These are phyloP conservation scores for Passerina amoena DNA, from an alignment of 2,113 vertebrate species.

Conservation along the genomic window DNA sequence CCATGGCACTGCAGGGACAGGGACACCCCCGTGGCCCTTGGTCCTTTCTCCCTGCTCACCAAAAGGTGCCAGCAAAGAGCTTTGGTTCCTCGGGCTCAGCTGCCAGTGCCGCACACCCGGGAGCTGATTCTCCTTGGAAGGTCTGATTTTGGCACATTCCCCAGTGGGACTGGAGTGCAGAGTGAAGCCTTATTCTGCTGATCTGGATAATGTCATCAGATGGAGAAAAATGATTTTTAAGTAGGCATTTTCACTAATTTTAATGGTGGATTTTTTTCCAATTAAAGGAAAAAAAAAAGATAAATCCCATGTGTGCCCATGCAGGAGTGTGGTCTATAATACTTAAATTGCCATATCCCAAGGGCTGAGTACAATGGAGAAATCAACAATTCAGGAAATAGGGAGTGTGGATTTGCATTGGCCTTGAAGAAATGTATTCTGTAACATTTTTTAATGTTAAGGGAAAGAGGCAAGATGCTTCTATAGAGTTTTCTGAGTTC, in stretches of 20 bases:
- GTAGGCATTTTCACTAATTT: neutral
- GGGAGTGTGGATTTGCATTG: neutral
- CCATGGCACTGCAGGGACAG: neutral
- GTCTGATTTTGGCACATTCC: conserved; percentile 15
- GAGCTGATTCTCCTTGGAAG: neutral
- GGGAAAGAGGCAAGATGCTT: neutral
- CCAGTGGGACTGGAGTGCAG: neutral
- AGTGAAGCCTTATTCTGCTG: conserved; percentile 1
- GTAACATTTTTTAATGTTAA: neutral
- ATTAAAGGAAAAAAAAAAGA: neutral
- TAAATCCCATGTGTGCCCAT: neutral
- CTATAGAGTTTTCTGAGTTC: neutral
- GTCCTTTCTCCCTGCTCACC: conserved; percentile 39
- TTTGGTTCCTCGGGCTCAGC: conserved; percentile 1
- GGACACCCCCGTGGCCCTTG: neutral
- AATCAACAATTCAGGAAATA: neutral
- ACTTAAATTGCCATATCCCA: neutral
- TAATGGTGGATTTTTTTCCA: neutral
- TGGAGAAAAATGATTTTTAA: neutral
- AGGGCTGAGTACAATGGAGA: neutral
- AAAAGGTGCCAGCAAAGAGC: conserved; percentile 67
- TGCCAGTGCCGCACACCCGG: neutral
- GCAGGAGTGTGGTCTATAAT: neutral
- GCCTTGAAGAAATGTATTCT: neutral
- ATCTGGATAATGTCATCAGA: neutral